These are phyloP conservation scores for Stegastes partitus DNA, from an alignment of 2,113 vertebrate species.

Conservation along the genomic window DNA sequence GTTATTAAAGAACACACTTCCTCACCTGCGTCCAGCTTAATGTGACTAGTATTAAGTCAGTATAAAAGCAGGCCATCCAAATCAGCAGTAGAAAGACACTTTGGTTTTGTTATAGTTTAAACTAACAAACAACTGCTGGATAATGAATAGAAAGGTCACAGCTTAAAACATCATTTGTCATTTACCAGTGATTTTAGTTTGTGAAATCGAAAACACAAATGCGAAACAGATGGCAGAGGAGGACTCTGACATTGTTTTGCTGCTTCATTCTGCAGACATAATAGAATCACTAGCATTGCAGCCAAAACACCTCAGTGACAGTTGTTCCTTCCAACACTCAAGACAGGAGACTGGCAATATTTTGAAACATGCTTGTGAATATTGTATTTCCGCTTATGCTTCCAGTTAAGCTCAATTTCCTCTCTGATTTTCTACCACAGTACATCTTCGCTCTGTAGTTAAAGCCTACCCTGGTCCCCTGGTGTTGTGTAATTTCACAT, in stretches of 20 bases:
- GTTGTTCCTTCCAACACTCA: not conserved
- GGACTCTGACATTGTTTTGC: not conserved
- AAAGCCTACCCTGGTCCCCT: conserved; percentile 5
- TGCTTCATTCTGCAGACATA: not conserved
- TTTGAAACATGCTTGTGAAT: conserved; percentile 1
- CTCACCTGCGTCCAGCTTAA: not conserved
- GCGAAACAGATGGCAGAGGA: conserved; percentile 20
- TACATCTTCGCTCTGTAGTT: not conserved
- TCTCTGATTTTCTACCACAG: conserved; percentile 6
- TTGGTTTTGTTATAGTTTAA: no score
- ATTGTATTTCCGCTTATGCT: not conserved
- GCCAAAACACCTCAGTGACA: not conserved
- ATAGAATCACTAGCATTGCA: not conserved
- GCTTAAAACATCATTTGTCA: not conserved
- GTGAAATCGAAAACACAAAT: conserved; percentile 18
- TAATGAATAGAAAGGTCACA: not conserved
- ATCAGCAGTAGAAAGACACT: no score
- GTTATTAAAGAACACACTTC: not conserved
- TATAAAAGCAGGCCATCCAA: not conserved
- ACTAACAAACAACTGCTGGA: no score
- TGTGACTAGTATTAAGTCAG: not conserved
- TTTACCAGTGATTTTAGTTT: not conserved
- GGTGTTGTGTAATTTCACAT: conserved; percentile 26
- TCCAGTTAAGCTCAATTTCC: not conserved
- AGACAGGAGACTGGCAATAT: not conserved